Base-by-base conservation (phyloP, 2,888 invertebrate species). In the Alviniconcha strummeri region DNA sequence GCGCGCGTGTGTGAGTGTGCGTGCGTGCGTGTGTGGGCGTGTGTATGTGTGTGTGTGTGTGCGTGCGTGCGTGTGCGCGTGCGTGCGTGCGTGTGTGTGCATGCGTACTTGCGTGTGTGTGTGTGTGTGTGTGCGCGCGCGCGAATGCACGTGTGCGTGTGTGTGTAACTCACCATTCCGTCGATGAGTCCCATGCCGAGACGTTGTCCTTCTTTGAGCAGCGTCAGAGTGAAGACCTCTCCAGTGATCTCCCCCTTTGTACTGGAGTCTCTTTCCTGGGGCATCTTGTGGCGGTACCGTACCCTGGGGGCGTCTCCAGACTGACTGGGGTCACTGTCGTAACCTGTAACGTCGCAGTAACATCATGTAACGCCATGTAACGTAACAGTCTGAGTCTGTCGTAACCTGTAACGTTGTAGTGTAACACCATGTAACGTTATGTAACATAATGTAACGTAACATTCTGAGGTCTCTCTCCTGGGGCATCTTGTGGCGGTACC, bases 111-210 rank as follows among this genome's bases (percentile, higher is more conserved):
- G 15, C 4, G 64, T 64, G 64, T 64, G 64, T 64, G 64, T 64
- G 64, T 15, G 64, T 64, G 64, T 15, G 64, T 64, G 64, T 15
- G 64, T 4, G 64, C 15, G 64, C 15, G 64, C 15, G 64, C 15
- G 64, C 15, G 15, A 13, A 4, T 64, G 64, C 4, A 4, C 15
- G 64, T 64, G 64, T 64, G 64, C 15, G 64, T 64, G 64, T 64
- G 64, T 1, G 15, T 64, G 64, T 64, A 15, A 89, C 91, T 87
- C 86, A 92, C 92, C 89, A 92, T 82, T 8, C 92, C 92, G 85
- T 92, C 92, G n/a, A 92, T 91, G 9, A 92, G 89, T 0, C 91
- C 91, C n/a, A 92, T 88, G 0, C 92, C 92, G 4, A 92, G 86
- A 0, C 89, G 90, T 19, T 86, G 80, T 11, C 88, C 87, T 8